Conservation (phyloP, 2,797 vertebrate species). For the Pristis pectinata region DNA sequence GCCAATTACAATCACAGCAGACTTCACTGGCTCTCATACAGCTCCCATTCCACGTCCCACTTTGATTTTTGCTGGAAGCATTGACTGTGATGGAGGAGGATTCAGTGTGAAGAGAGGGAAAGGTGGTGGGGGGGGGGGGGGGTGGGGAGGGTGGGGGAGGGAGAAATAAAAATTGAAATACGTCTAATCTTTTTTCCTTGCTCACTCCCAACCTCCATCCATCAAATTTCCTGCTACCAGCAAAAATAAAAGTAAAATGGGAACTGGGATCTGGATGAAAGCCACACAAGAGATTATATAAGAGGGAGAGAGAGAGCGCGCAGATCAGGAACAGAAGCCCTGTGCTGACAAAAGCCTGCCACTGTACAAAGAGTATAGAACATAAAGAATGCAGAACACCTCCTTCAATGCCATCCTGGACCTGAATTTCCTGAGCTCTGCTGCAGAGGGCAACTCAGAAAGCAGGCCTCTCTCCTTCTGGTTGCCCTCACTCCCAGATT, state of each 20-base stretch:
- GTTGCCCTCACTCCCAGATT: not conserved
- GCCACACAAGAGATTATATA: not conserved
- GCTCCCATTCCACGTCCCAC: not conserved
- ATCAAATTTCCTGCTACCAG: not conserved
- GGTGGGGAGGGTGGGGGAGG: no score
- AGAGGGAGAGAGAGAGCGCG: not conserved
- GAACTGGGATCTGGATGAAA: not conserved
- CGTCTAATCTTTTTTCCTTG: not conserved
- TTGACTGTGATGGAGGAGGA: not conserved
- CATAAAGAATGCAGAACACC: no score
- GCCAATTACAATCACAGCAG: not conserved
- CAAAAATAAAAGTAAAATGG: not conserved
- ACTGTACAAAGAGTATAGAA: not conserved
- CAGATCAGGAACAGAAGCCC: not conserved
- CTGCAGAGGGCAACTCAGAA: not conserved
- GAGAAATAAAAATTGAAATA: not conserved
- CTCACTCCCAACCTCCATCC: not conserved
- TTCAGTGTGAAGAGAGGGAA: not conserved
- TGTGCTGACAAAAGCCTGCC: not conserved
- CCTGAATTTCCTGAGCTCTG: not conserved
- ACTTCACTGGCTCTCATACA: not conserved
- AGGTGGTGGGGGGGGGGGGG: not conserved
- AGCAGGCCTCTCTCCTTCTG: not conserved
- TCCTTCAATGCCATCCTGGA: not conserved
- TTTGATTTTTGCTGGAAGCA: not conserved